Base-by-base conservation (phyloP, 2,888 invertebrate genomes). In the Lycia hirtaria region DNA sequence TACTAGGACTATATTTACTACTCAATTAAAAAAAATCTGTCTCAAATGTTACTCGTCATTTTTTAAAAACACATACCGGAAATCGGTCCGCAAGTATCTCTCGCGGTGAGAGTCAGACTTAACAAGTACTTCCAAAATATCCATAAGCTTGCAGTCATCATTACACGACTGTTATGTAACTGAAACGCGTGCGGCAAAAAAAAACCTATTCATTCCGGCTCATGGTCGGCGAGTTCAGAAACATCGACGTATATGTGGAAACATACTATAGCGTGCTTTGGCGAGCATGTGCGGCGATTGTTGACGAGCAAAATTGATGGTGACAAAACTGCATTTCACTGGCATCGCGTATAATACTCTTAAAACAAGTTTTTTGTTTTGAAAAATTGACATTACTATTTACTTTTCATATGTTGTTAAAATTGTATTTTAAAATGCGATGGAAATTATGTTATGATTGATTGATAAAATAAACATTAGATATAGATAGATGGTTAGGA, bases 201-300 rank as follows among this genome's bases (percentile, higher is more conserved):
- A n/a, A n/a, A 56, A 63, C 7, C 3, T 64, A 67, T 52, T 62
- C 61, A 67, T 71, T 69, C 60, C 51, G 67, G 68, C 69, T 65
- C 48, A 55, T 47, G 60, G 61, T 57, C 73, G 72, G 73, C 55
- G 53, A 71, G 62, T 62, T 67, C 66, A 75, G 72, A 68, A 56
- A 72, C 71, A 68, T 63, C 62, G 68, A 67, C 66, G 51, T 47
- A 62, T 58, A 50, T 28, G 10, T 40, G 52, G n/a, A 47, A 62
- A 69, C 65, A 61, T 65, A 76, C 54, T 51, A 48, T 3, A 0
- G 0, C 0, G 3, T 15, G 35, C 14, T 54, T 12, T 1, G 15
- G 5, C 45, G 43, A 71, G 50, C 73, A 40, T 45, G 67, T 64
- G 65, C 0, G 59, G n/a, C 5, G 12, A 32, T 44, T 38, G 19